phyloP scores from a whole-genome alignment of 2,888 invertebrate species.

The Holacanthella duospinosa region DNA sequence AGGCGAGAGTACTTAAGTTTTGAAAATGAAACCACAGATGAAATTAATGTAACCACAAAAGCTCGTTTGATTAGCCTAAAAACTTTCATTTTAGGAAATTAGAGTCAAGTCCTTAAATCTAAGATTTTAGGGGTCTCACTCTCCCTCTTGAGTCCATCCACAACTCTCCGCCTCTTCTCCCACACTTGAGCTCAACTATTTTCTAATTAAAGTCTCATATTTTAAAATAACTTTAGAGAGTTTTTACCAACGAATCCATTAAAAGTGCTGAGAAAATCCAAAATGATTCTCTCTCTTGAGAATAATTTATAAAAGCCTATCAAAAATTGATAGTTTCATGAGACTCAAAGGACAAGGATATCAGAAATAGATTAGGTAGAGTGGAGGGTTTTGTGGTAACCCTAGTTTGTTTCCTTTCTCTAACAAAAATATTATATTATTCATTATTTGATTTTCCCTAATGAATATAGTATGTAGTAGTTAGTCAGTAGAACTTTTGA shows the following conservation, averaged over 20 bases:
- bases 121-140: neutral
- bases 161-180: too few relatives aligned
- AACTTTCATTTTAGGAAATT: conserved; percentile 6
- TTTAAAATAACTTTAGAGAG: too few relatives aligned
- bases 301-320: conserved; percentile 5
- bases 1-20: too few relatives aligned
- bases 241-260: too few relatives aligned
- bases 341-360: conserved; percentile 4
- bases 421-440: neutral
- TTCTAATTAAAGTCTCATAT: conserved; percentile 1
- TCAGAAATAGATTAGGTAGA: neutral
- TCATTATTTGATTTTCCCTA: neutral
- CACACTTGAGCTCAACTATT: neutral
- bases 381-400: neutral
- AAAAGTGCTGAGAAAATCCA: neutral
- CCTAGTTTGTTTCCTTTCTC: neutral
- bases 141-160: neutral
- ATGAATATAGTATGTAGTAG: too few relatives aligned
- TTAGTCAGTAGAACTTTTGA: neutral
- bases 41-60: conserved; percentile 21
- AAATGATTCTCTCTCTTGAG: neutral
- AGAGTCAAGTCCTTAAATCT: neutral
- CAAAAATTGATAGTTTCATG: conserved; percentile 21
- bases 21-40: conserved; percentile 20
- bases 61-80: conserved; percentile 2